Percentiles rank a stretch among this genome's conserved stretches.
These are phyloP conservation scores for Lemur catta DNA, from an alignment of 2,797 vertebrate genomes.

Conservation along the genomic window DNA sequence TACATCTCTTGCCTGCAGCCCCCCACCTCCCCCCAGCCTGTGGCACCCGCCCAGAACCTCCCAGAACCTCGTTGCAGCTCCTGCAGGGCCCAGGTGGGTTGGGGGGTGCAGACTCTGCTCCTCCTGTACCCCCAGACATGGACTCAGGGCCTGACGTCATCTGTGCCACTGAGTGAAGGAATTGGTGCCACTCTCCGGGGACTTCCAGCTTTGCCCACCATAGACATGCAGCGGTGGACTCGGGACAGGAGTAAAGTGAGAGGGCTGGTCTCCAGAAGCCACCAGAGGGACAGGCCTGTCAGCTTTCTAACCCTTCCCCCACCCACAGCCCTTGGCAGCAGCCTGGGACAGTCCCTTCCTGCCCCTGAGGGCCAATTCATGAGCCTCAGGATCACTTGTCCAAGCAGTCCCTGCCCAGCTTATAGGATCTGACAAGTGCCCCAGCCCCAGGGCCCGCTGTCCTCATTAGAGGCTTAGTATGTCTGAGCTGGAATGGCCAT, in stretches of 20 bases:
- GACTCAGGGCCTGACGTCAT: neutral
- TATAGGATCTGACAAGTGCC: neutral
- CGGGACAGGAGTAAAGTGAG: neutral
- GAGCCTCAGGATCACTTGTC: neutral
- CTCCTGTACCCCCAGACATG: neutral
- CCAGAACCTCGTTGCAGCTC: neutral
- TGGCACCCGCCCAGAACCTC: neutral
- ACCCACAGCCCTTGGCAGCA: neutral
- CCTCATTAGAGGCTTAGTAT: neutral
- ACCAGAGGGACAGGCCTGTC: neutral
- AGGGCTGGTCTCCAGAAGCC: constrained; percentile 39
- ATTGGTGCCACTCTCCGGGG: neutral
- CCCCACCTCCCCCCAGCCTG: neutral
- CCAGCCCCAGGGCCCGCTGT: neutral
- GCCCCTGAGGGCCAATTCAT: neutral
- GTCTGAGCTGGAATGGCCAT: neutral
- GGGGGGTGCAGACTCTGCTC: neutral
- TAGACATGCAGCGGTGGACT: neutral
- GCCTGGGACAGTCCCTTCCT: neutral
- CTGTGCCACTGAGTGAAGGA: neutral
- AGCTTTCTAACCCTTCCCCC: neutral
- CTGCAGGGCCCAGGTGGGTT: neutral
- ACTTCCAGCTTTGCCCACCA: neutral
- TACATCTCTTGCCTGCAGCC: neutral
- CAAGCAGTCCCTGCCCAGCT: neutral